Conservation (phyloP, 1,140 invertebrate species). For the Calliopsis andreniformis region DNA sequence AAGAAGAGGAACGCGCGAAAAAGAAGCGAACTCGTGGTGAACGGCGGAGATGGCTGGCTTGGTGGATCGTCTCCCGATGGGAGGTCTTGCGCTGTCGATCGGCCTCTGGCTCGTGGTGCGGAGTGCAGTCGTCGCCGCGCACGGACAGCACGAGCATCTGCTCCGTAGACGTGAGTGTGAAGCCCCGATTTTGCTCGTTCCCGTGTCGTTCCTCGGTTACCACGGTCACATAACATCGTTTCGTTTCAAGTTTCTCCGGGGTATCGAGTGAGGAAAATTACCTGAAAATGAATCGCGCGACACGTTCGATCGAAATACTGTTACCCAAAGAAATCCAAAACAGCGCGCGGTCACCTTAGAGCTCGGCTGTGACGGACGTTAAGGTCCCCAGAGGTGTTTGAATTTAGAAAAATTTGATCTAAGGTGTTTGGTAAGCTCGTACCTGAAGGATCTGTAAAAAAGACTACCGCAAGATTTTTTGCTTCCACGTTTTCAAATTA, state of each 20-base stretch:
- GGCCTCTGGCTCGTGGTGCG: slow-evolving; percentile 25
- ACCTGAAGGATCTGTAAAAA: too few species aligned
- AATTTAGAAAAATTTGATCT: too few species aligned
- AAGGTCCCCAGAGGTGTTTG: too few species aligned
- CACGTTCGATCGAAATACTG: too few species aligned
- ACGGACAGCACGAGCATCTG: slow-evolving; percentile 50
- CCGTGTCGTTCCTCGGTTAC: neutral
- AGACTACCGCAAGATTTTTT: neutral
- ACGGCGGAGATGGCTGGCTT: slow-evolving; percentile 44
- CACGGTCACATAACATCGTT: too few species aligned
- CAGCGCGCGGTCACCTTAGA: too few species aligned
- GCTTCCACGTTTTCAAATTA: neutral
- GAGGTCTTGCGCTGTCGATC: slow-evolving; percentile 58
- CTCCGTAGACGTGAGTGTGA: slow-evolving; percentile 50
- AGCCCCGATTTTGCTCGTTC: neutral
- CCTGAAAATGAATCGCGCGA: too few species aligned
- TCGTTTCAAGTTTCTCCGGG: too few species aligned
- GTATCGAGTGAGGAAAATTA: too few species aligned
- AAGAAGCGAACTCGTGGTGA: neutral
- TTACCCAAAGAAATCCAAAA: too few species aligned
- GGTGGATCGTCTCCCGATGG: slow-evolving; percentile 27
- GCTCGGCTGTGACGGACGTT: too few species aligned
- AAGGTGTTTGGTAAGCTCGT: too few species aligned
- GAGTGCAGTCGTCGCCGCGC: slow-evolving; percentile 57
- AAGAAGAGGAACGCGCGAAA: neutral